phyloP scores from a whole-genome alignment of 2,888 invertebrate species.

The Caenorhabditis sp. region DNA sequence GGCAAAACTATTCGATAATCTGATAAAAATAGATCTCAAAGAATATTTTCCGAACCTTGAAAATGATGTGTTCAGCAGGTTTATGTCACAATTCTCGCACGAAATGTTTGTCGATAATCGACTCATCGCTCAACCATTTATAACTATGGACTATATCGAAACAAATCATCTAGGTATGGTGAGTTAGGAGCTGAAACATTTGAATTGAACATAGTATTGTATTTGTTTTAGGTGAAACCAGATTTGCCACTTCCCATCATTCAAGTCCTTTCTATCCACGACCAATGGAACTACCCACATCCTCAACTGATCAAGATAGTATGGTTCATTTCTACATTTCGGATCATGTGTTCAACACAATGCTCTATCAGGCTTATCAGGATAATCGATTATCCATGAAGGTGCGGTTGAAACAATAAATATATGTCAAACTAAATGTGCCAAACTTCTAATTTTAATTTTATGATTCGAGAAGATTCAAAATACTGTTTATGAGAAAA shows the following conservation, averaged over 20 bases:
- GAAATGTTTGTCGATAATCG: slow-evolving; percentile 65
- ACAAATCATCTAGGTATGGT: slow-evolving; percentile 62
- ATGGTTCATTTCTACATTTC: slow-evolving; percentile 69
- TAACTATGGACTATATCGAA: slow-evolving; percentile 67
- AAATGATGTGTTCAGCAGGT: slow-evolving; percentile 42
- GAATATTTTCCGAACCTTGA: slow-evolving; percentile 55
- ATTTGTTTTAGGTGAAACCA: slow-evolving; percentile 59
- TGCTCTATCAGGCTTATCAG: slow-evolving; percentile 68
- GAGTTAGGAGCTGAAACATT: slow-evolving; percentile 1
- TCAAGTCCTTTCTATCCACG: slow-evolving; percentile 64
- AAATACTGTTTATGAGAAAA: background rate
- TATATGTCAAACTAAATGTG: too few relatives aligned
- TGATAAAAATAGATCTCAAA: slow-evolving; percentile 54
- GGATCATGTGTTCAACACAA: slow-evolving; percentile 64
- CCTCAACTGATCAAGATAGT: slow-evolving; percentile 32
- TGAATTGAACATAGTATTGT: too few relatives aligned
- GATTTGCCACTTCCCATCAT: slow-evolving; percentile 44
- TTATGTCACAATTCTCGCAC: slow-evolving; percentile 59
- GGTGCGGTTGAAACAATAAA: too few relatives aligned
- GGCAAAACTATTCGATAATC: slow-evolving; percentile 58
- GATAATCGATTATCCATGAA: slow-evolving; percentile 59
- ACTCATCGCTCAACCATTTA: slow-evolving; percentile 60
- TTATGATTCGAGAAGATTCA: too few relatives aligned
- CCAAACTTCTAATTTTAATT: too few relatives aligned
- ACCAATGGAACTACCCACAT: slow-evolving; percentile 46